Percentiles rank a stretch among this genome's conserved stretches.
Conservation (phyloP, 2,888 invertebrate species). For the Drosophila neonasuta region DNA sequence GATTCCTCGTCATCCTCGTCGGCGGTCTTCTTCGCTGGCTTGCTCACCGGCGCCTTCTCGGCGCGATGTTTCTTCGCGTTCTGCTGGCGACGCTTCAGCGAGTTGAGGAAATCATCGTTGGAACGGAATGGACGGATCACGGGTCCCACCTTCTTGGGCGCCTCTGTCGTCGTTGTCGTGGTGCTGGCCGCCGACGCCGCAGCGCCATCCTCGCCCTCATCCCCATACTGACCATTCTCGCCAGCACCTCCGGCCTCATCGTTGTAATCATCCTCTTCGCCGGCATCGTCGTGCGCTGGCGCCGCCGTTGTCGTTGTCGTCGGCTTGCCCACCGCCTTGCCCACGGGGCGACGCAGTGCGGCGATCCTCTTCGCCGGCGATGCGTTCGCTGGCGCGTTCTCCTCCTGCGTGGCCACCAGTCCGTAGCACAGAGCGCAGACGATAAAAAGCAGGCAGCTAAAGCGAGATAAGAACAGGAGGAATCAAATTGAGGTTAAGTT, state of each 20-base stretch:
- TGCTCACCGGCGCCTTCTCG: conserved; percentile 76
- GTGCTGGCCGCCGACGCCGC: conserved; percentile 79
- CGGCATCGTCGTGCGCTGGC: conserved; percentile 67
- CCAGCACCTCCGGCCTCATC: conserved; percentile 80
- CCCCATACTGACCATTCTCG: conserved; percentile 81
- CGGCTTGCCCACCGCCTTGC: conserved; percentile 67
- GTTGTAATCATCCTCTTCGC: conserved; percentile 83
- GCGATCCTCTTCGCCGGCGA: conserved; percentile 72
- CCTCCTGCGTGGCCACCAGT: conserved; percentile 67
- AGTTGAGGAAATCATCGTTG: conserved; percentile 89
- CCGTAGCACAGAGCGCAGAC: conserved; percentile 72
- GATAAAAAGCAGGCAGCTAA: conserved; percentile 75
- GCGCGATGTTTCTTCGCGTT: conserved; percentile 85
- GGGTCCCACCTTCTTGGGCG: conserved; percentile 86
- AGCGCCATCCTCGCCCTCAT: conserved; percentile 83
- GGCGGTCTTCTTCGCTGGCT: conserved; percentile 60
- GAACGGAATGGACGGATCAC: conserved; percentile 90
- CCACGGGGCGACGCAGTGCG: conserved; percentile 76
- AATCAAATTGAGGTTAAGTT: no score
- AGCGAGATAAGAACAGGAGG: background rate
- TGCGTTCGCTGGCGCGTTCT: conserved; percentile 55
- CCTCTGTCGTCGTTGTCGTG: conserved; percentile 86
- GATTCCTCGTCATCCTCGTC: conserved; percentile 66
- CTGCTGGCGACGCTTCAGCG: conserved; percentile 88
- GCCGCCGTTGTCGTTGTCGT: conserved; percentile 79